Evolutionary conservation across 92 coral and sea anemone genomes (phyloP), one percentile per base, ranked within the genome.

Genomic region (Isaurus tuberculatus): DNA sequence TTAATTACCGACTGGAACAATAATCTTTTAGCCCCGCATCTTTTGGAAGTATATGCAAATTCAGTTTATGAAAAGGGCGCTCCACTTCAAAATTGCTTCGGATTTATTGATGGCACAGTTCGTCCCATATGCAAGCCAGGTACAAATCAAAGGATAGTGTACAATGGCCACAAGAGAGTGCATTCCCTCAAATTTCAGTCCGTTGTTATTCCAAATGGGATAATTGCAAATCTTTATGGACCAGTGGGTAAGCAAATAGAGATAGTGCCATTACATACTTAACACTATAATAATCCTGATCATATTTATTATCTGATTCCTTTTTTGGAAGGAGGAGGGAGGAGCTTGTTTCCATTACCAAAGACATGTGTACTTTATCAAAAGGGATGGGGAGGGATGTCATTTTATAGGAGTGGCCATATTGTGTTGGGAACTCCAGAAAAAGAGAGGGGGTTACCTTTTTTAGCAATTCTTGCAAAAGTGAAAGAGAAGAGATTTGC

Each of bases 141-240:
- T 2, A 17, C 16, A 64, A 9, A 64, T 26, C 69, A 64, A 27
- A 27, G 69, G 16, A 17, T 11, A 5, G 36, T 64, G 2, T 64
- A 64, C 37, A 64, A 64, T 27, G 69, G 69, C 69, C 69, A 64
- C 2, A 64, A 64, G 5, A 27, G 69, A n/a, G 69, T 27, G 19
- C 69, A 64, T 64, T 13, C 36, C 3, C 69, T 64, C 19, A 64
- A 64, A 27, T 64, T 64, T 64, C 69, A 64, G 34, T 64, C 69
- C 7, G 34, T 64, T 8, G 69, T 28, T 25, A 8, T 28, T 3
- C 69, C 37, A 28, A 64, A 64, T 14, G 69, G 69, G 19, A 27
- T 64, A 8, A 64, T 64, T 64, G 69, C 69, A 64, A 64, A 64
- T 17, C 34, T 64, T 8, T 64, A 27, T 64, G 69, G 69, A 7